Evolutionary conservation across 2,797 vertebrate genomes (phyloP).

Genomic region (Sardinella longiceps): DNA sequence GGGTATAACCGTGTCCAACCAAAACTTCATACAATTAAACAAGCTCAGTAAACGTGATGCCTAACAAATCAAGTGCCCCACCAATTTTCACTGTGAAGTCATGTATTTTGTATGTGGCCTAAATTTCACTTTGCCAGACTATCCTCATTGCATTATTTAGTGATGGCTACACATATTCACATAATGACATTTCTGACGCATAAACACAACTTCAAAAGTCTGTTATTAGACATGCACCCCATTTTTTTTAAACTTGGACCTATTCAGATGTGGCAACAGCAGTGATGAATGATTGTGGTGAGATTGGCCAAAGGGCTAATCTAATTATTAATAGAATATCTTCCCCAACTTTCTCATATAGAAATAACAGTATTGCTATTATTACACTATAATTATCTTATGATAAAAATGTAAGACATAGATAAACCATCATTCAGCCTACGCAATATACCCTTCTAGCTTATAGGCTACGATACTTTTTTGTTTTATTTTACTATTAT

Average conservation of each 20-base stretch:
- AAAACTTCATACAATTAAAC: background rate
- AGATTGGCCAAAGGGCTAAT: background rate
- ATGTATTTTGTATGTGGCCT: constrained; percentile 20
- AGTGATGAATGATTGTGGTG: background rate
- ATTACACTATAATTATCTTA: background rate
- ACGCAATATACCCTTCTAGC: too few relatives aligned
- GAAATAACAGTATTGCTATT: background rate
- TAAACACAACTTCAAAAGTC: background rate
- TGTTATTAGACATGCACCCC: background rate
- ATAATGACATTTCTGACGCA: background rate
- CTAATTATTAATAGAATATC: background rate
- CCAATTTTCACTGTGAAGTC: background rate
- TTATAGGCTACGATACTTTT: too few relatives aligned
- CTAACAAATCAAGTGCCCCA: background rate
- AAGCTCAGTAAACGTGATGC: background rate
- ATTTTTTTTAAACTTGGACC: background rate
- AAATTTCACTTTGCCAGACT: constrained; percentile 22
- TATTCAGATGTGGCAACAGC: background rate
- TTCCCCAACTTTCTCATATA: background rate
- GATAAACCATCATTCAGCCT: too few relatives aligned
- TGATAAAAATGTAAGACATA: background rate
- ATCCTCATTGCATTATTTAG: constrained; percentile 13
- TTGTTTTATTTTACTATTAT: background rate
- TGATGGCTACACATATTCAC: background rate
- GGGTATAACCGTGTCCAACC: background rate